Conservation (phyloP, 2,888 invertebrate species). For the Euclidia mi region DNA sequence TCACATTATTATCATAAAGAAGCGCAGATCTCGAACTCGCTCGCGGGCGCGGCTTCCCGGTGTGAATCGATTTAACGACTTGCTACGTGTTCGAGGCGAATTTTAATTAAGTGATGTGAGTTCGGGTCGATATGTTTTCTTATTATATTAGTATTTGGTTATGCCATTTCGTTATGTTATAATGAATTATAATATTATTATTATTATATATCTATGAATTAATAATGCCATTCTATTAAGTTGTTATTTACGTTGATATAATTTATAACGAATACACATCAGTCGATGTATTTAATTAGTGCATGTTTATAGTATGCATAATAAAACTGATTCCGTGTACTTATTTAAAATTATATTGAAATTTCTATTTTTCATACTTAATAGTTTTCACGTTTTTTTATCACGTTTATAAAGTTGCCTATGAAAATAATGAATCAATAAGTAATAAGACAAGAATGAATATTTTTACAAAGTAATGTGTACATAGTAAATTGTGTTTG, state of each 20-base stretch:
- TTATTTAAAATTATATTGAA: slow-evolving; percentile 84
- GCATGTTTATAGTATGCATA: slow-evolving; percentile 73
- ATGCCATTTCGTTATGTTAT: slow-evolving; percentile 63
- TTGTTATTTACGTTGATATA: slow-evolving; percentile 70
- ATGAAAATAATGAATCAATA: slow-evolving; percentile 86
- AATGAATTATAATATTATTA: slow-evolving; percentile 43
- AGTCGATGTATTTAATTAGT: slow-evolving; percentile 68
- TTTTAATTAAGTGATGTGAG: slow-evolving; percentile 37
- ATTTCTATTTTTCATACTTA: slow-evolving; percentile 82
- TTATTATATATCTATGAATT: slow-evolving; percentile 60
- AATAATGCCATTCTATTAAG: slow-evolving; percentile 69
- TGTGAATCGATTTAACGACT: slow-evolving; percentile 32
- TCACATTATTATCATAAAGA: slow-evolving; percentile 38
- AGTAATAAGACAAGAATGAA: slow-evolving; percentile 88
- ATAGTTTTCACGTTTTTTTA: slow-evolving; percentile 83
- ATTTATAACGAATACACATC: slow-evolving; percentile 64
- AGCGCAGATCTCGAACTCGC: slow-evolving; percentile 38
- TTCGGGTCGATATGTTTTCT: slow-evolving; percentile 41
- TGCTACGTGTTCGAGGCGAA: slow-evolving; percentile 40
- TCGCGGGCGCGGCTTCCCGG: slow-evolving; percentile 28
- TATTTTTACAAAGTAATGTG: slow-evolving; percentile 90
- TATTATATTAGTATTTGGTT: slow-evolving; percentile 52
- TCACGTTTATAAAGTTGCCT: slow-evolving; percentile 85
- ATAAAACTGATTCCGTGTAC: slow-evolving; percentile 80
- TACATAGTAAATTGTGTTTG: slow-evolving; percentile 89